Conservation (phyloP, 2,797 vertebrate genomes). For the Adelosebastes latens region DNA sequence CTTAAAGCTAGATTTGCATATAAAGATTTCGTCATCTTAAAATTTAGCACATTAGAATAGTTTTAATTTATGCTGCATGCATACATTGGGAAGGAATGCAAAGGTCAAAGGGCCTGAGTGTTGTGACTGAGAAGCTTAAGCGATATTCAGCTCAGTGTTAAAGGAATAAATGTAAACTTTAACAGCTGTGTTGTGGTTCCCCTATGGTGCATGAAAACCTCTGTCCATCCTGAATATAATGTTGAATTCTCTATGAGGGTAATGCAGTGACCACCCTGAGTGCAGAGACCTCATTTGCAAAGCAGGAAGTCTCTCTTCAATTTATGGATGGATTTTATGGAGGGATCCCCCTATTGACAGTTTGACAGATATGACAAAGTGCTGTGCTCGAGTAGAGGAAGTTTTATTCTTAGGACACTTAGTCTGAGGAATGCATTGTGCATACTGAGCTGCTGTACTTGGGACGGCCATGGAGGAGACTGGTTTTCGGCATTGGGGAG, state of each 20-base stretch:
- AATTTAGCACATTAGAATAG: neutral
- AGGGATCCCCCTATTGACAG: conserved; percentile 22
- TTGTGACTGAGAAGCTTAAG: neutral
- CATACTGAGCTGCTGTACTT: neutral
- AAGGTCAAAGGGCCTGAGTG: neutral
- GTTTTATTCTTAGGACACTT: conserved; percentile 38
- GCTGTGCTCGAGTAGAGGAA: conserved; percentile 39
- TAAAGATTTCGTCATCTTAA: neutral
- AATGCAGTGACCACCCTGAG: conserved; percentile 35
- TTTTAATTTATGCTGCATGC: neutral
- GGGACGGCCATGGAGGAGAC: neutral
- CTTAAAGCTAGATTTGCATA: neutral
- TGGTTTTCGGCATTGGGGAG: neutral
- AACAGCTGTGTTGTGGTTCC: neutral
- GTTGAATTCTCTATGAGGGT: conserved; percentile 4
- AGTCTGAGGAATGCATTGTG: conserved; percentile 40
- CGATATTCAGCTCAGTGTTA: neutral
- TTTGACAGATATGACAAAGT: conserved; percentile 43
- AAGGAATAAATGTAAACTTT: neutral
- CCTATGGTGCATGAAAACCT: neutral
- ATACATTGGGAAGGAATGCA: neutral
- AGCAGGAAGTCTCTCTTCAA: conserved; percentile 35
- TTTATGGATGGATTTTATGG: conserved; percentile 24
- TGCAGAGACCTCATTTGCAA: conserved; percentile 6
- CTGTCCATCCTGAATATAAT: neutral